Evolutionary conservation across 2,888 invertebrate genomes (phyloP), one percentile per base, ranked within the genome.

Genomic region (Octodonta nipae): DNA sequence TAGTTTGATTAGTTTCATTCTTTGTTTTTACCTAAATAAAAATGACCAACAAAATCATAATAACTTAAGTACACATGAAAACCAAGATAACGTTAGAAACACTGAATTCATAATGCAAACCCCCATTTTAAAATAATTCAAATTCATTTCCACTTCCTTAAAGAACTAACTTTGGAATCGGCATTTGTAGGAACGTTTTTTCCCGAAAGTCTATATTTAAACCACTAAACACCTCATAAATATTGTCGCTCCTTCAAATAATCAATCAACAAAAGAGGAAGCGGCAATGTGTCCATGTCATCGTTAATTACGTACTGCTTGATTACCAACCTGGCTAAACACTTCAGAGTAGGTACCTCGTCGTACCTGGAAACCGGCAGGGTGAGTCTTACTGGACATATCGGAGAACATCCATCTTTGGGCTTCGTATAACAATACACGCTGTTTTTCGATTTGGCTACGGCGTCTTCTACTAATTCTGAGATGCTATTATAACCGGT

Each of bases 281-380:
- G 66, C 38, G 79, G 79, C 51, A 84, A 62, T 47, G 71, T 70
- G 40, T 73, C 69, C 50, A 83, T 77, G 51, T 80, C 73, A 50
- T 77, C 77, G 40, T 72, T 62, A 47, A 75, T 66, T 17, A 73
- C 73, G 50, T 70, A 68, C 46, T 77, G 74, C 45, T 80, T 68
- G 44, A 84, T 77, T 14, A 78, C 75, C 54, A 80, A 79, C 27
- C 81, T 68, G 50, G 80, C 78, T 30, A 82, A 64, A 60, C 79
- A 77, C 56, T 80, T 78, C 45, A 84, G 61, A 22, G 75, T 73
- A 40, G 77, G 69, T 38, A 77, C 72, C 58, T 77, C 73, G 14
- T 72, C 74, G 50, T 81, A 81, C 33, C 83, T 67, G 33, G 81
- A 82, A 15, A 84, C 67, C 5, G 83, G 83, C 52, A 75, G 75